Base-by-base conservation (phyloP, 1,140 invertebrate species). In the Temnothorax nylanderi region DNA sequence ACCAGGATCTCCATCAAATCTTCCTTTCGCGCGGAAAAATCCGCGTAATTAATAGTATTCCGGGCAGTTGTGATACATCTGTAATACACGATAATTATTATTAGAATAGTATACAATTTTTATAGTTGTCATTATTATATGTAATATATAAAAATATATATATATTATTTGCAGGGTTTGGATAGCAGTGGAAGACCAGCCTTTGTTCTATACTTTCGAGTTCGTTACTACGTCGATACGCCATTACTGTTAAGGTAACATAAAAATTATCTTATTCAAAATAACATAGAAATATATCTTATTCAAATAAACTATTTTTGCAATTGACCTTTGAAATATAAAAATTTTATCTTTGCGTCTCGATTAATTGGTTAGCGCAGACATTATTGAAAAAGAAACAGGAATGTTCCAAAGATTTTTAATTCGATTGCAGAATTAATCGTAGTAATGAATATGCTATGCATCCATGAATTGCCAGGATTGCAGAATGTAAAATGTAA, bases 161-260 rank as follows among this genome's bases (percentile, higher is more conserved):
- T 47, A 21, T 75, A 21, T 94, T 85, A 92, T 91, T 96, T 96
- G 64, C 96, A 98, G 98, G 98, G 98, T 85, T 96, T 98, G 94
- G 98, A 99, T 95, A 98, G 97, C 94, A 98, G 97, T 95, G 98
- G 98, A 88, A 97, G 97, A 92, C 98, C 98, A 64, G 96, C 99
- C 37, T 96, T 99, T 91, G 98, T 98, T 91, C 97, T 99, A 93
- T 97, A 99, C 94, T 98, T 99, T 94, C 97, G 98, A 89, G 98
- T 99, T 90, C 98, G 99, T 94, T 99, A 98, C 95, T 99, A 99
- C 95, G 97, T 99, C 86, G 98, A 99, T 95, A 98, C 97, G 92
- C 97, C 98, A 67, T 96, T 97, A 87, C 96, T 98, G 74, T 96
- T 99, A 92, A 97, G 98, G 96, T 97, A 95, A 95, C 95, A 65